phyloP scores from a whole-genome alignment of 2,797 vertebrate species.

The Gila robusta region DNA sequence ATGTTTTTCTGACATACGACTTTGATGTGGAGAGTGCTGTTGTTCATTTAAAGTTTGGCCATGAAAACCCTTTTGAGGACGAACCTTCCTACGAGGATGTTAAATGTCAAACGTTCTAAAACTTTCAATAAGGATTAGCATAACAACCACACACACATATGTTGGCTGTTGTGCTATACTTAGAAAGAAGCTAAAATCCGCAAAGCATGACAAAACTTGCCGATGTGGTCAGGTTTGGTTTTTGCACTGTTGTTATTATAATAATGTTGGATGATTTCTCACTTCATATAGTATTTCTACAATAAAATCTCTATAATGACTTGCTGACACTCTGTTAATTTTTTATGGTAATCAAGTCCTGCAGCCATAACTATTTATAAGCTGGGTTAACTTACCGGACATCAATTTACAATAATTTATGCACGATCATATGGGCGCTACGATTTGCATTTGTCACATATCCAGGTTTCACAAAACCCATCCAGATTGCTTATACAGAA shows the following conservation, averaged over 20 bases:
- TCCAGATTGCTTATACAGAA: constrained; percentile 67
- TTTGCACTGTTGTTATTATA: constrained; percentile 37
- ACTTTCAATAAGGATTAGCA: constrained; percentile 20
- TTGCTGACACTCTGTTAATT: neutral
- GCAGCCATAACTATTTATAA: constrained; percentile 24
- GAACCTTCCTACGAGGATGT: neutral
- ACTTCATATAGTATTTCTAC: constrained; percentile 35
- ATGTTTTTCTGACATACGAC: constrained; percentile 22
- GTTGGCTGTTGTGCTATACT: constrained; percentile 14
- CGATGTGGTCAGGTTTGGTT: constrained; percentile 25
- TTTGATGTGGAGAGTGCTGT: constrained; percentile 50
- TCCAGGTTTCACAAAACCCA: constrained; percentile 55
- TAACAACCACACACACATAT: constrained; percentile 25
- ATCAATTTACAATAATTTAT: constrained; percentile 52
- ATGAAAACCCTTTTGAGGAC: constrained; percentile 35
- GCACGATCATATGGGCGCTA: constrained; percentile 68
- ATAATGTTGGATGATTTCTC: constrained; percentile 11
- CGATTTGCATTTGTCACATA: constrained; percentile 65
- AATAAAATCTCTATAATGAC: neutral
- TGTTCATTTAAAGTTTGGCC: constrained; percentile 40
- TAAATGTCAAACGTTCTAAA: constrained; percentile 39
- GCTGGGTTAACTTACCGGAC: constrained; percentile 1
- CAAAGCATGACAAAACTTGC: constrained; percentile 35
- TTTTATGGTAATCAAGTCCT: constrained; percentile 18
- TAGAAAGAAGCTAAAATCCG: constrained; percentile 49